Base-by-base conservation (phyloP, 2,888 invertebrate species). In the Cheilosia grossa region DNA sequence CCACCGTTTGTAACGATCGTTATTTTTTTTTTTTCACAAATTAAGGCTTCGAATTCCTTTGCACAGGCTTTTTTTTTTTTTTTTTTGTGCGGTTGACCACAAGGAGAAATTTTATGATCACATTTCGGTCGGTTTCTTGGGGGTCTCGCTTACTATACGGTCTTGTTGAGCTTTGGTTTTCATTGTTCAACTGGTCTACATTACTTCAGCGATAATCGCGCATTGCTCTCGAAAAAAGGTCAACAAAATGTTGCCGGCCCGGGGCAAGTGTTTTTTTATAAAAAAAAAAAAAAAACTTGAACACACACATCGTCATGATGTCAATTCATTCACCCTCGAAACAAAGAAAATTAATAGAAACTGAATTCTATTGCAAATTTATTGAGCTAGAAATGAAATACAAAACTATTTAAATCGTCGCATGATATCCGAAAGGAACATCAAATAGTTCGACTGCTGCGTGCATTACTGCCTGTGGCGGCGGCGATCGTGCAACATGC, bases 51-150 rank as follows among this genome's bases (percentile, higher is more conserved):
- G 19, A 58, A 58, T 40, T 58, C 37, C 47, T 47, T 42, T n/a
- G 7, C 53, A 42, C 44, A 37, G 37, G 37, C 0, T 37, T 30
- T 30, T 30, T 1, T 30, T 37, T 37, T 24, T 24, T 27, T 33
- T 33, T 33, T 37, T 37, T 37, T 37, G 13, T 81, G 81, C 53
- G 81, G 81, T 81, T 74, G 58, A 69, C 81, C 81, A 37, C 67
- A 69, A 69, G 19, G 33, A 42, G 24, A 69, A 74, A 69, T 49
- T 56, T 51, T 19, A 10, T 37, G 37, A 67, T 69, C 63, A 27
- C 33, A 51, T 79, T 66, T 44, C 63, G 13, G 49, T 69, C 27
- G 13, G 19, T 27, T 15, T 37, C 49, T 56, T 42, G 4, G 5
- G 9, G 15, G 9, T 56, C 21, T 24, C 19, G 7, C 15, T 19